Evolutionary conservation across 2,888 invertebrate genomes (phyloP).

Genomic region (Cheilosia vulpina): DNA sequence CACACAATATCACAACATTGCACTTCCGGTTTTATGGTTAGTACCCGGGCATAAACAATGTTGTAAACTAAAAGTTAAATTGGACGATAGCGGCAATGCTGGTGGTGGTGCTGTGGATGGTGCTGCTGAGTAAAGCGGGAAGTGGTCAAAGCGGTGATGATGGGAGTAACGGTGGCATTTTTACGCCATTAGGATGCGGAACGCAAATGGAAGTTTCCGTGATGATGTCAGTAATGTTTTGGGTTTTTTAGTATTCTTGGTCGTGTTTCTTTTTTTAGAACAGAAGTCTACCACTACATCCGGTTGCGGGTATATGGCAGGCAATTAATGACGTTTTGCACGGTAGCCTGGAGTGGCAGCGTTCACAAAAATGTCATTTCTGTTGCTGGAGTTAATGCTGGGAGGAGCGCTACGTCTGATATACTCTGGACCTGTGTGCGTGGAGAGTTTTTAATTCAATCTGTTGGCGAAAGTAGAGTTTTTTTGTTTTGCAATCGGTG

Average conservation of each 20-base stretch:
- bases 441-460: slow-evolving; percentile 47
- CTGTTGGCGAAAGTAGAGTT: slow-evolving; percentile 20
- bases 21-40: slow-evolving; percentile 74
- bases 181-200: slow-evolving; percentile 46
- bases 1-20: slow-evolving; percentile 73
- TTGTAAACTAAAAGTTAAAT: slow-evolving; percentile 74
- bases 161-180: slow-evolving; percentile 35
- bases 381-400: slow-evolving; percentile 15
- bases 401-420: neutral
- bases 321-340: slow-evolving; percentile 59
- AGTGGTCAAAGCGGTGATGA: slow-evolving; percentile 28
- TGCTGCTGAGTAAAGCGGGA: slow-evolving; percentile 18
- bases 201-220: slow-evolving; percentile 51
- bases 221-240: slow-evolving; percentile 26
- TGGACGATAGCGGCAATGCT: slow-evolving; percentile 57
- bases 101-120: slow-evolving; percentile 16
- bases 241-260: slow-evolving; percentile 15
- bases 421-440: slow-evolving; percentile 40
- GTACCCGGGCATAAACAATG: slow-evolving; percentile 69
- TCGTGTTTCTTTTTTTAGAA: neutral
- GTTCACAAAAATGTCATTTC: slow-evolving; percentile 51
- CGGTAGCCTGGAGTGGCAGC: neutral
- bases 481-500: slow-evolving; percentile 39
- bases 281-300: slow-evolving; percentile 10
- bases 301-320: slow-evolving; percentile 18